Percentiles rank a stretch among this genome's conserved stretches.
phyloP scores from a whole-genome alignment of 2,888 invertebrate genomes.

The Synanthedon formicaeformis region DNA sequence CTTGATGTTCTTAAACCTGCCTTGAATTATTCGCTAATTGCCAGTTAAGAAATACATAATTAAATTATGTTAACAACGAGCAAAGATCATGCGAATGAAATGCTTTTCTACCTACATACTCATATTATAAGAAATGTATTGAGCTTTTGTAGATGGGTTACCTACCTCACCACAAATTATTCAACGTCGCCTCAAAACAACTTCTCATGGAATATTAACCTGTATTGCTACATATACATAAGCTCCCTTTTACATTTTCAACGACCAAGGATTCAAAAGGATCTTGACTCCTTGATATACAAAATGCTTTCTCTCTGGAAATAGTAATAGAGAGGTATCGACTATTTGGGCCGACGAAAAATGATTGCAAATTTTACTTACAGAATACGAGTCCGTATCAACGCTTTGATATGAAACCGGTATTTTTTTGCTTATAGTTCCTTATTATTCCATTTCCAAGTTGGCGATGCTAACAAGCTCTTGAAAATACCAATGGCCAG shows the following conservation, averaged over 20 bases:
- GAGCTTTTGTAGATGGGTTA: slow-evolving; percentile 3
- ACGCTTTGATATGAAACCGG: slow-evolving; percentile 29
- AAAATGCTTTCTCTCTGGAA: slow-evolving; percentile 19
- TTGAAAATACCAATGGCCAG: slow-evolving; percentile 36
- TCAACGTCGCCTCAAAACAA: neutral
- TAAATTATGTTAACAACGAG: too few relatives aligned
- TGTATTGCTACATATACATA: neutral
- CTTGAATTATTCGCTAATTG: too few relatives aligned
- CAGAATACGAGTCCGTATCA: slow-evolving; percentile 40
- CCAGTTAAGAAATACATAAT: too few relatives aligned
- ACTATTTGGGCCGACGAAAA: slow-evolving; percentile 25
- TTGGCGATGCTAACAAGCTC: slow-evolving; percentile 39
- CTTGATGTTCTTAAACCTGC: too few relatives aligned
- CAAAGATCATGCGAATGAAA: too few relatives aligned
- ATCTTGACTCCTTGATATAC: slow-evolving; percentile 8
- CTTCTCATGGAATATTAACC: neutral
- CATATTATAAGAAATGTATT: slow-evolving; percentile 1
- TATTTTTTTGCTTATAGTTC: slow-evolving; percentile 41
- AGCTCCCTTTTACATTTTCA: neutral
- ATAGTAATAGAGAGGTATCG: slow-evolving; percentile 38
- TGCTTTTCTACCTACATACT: neutral
- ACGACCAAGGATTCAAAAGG: neutral
- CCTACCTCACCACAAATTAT: slow-evolving; percentile 3
- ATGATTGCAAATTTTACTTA: slow-evolving; percentile 50
- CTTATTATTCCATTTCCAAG: slow-evolving; percentile 25